phyloP scores from a whole-genome alignment of 2,797 vertebrate genomes.

The Thunnus albacares region DNA sequence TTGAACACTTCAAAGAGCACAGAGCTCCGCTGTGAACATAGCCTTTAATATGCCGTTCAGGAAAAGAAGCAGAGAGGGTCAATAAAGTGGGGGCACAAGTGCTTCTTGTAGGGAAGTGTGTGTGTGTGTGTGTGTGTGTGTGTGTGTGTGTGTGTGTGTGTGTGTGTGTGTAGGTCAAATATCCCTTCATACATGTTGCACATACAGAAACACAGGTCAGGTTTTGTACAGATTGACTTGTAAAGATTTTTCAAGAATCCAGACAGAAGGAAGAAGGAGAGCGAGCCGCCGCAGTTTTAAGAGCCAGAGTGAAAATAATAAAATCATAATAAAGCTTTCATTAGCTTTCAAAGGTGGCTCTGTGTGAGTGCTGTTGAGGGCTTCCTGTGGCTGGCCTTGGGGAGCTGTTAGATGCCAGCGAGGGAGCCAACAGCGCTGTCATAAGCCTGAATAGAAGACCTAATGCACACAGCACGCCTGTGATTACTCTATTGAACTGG shows the following conservation, averaged over 20 bases:
- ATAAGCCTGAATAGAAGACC: conserved; percentile 55
- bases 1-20: conserved; percentile 80
- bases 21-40: conserved; percentile 68
- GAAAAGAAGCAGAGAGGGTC: conserved; percentile 73
- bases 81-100: conserved; percentile 67
- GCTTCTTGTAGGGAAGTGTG: conserved; percentile 45
- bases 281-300: conserved; percentile 49
- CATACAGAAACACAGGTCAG: conserved; percentile 47
- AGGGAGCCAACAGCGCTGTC: conserved; percentile 65
- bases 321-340: conserved; percentile 82
- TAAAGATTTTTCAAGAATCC: conserved; percentile 27
- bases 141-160: conserved; percentile 6
- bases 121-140: conserved; percentile 12
- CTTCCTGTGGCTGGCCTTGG: conserved; percentile 67
- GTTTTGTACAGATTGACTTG: conserved; percentile 37
- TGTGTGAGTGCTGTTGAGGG: conserved; percentile 71
- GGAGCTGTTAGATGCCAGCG: conserved; percentile 64
- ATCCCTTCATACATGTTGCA: conserved; percentile 32
- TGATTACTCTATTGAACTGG: conserved; percentile 71
- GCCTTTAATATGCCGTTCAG: conserved; percentile 76
- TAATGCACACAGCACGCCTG: conserved; percentile 63
- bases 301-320: conserved; percentile 72
- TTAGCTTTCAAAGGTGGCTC: conserved; percentile 80
- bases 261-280: conserved; percentile 17
- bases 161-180: conserved; percentile 43